Evolutionary conservation across 92 coral and sea anemone species (phyloP), one percentile per base, ranked within the genome.

Genomic region (Scolanthus callimorphus): DNA sequence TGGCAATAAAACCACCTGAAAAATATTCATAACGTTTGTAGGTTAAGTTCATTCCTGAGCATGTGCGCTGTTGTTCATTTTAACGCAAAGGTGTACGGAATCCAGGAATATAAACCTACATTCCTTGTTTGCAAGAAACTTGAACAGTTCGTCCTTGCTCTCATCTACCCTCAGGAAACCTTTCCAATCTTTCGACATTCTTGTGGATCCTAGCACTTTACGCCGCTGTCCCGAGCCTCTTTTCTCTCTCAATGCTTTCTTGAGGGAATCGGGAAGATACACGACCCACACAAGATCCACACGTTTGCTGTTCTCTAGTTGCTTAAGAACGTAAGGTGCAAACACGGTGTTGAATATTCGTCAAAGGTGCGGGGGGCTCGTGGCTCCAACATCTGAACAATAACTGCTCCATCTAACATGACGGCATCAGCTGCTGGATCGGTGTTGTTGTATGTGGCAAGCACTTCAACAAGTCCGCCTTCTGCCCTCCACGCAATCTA

Each of bases 401-500:
- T 70, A 31, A 83, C 90, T 8, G 80, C 80, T 69, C 84, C 77
- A 55, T 83, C 84, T 17, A 83, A 80, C 57, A 83, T 77, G 19
- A 83, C 77, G 31, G 90, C 90, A 44, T 70, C 80, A 20, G 45
- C 84, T 47, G 65, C 29, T 54, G 85, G 78, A n/a, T n/a, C 51
- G 57, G 53, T 31, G 47, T 48, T 25, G 44, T 12, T 57, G 57
- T 19, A 27, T 3, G n/a, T 25, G 62, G 84, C 63, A 70, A 60
- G 80, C 84, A 82, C 78, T 82, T 82, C 55, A 82, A 31, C 67
- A 70, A 71, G 75, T 82, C 84, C 28, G 84, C 89, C 68, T 82
- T 82, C 73, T 70, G 89, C 65, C 84, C 80, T 60, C 84, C 69
- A 69, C 80, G 62, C 47, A 82, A 62, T 59, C 70, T 57, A 30